Conservation (phyloP, 2,113 vertebrate species). For the Paradoxurus hermaphroditus region DNA sequence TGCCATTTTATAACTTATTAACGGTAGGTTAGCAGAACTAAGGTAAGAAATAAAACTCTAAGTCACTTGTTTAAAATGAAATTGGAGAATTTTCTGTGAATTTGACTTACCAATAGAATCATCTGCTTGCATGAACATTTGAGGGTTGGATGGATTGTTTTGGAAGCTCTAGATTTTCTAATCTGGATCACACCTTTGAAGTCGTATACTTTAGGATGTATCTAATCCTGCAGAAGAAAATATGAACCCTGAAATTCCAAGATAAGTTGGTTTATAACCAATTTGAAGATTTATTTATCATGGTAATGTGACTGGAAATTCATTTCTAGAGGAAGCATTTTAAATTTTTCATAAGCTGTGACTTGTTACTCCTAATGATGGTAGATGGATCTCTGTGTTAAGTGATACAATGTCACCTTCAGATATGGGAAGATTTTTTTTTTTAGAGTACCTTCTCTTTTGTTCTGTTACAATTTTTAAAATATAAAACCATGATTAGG, state of each 20-base stretch:
- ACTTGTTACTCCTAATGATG: background rate
- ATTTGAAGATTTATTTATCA: background rate
- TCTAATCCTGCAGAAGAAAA: slow-evolving; percentile 10
- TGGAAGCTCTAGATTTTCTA: slow-evolving; percentile 29
- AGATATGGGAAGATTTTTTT: background rate
- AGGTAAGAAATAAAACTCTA: background rate
- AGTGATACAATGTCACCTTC: background rate
- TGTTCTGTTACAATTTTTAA: background rate
- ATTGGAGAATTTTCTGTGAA: slow-evolving; percentile 13
- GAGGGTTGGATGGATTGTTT: slow-evolving; percentile 23
- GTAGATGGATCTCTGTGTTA: background rate
- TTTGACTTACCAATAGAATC: background rate
- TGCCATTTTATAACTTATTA: background rate
- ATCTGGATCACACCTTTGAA: slow-evolving; percentile 3
- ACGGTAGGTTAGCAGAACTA: background rate
- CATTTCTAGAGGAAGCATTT: slow-evolving; percentile 39
- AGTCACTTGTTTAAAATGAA: slow-evolving; percentile 11
- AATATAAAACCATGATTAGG: background rate
- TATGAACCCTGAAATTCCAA: background rate
- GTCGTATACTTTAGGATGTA: slow-evolving; percentile 7
- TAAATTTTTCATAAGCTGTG: background rate
- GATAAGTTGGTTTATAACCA: background rate
- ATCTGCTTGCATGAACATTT: background rate
- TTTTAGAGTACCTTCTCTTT: background rate
- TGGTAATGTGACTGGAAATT: slow-evolving; percentile 6